Evolutionary conservation across 2,888 invertebrate genomes (phyloP).

Genomic region (Philaethria dido): DNA sequence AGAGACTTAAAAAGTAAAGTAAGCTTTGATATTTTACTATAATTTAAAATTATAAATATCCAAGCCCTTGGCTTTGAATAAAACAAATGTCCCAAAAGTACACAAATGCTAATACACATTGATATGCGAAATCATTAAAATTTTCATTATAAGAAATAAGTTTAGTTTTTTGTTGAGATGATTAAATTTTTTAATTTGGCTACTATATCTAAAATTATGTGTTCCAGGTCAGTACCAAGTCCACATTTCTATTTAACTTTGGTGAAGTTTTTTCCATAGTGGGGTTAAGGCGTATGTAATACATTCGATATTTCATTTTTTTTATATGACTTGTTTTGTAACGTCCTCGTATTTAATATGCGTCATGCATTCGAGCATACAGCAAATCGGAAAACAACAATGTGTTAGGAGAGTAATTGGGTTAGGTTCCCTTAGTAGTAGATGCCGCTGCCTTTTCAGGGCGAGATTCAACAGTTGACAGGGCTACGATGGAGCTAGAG

Average conservation of each 20-base stretch:
- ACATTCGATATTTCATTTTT: constrained; percentile 7
- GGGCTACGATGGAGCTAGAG: constrained; percentile 78
- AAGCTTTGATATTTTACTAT: neutral
- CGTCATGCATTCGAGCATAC: constrained; percentile 18
- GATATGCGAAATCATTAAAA: neutral
- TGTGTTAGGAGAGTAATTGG: constrained; percentile 1
- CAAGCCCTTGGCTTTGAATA: neutral
- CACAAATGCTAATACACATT: neutral
- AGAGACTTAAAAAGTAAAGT: neutral
- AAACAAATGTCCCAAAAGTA: neutral
- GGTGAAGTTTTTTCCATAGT: constrained; percentile 44
- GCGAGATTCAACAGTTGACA: constrained; percentile 84
- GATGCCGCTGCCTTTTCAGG: constrained; percentile 75
- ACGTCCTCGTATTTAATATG: neutral
- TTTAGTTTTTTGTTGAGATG: constrained; percentile 5
- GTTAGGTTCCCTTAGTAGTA: constrained; percentile 64
- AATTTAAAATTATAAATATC: neutral
- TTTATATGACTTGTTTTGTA: constrained; percentile 7
- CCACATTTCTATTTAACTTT: constrained; percentile 53
- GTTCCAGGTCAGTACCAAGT: constrained; percentile 76
- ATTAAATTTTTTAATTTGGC: constrained; percentile 37
- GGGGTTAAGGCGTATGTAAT: constrained; percentile 16
- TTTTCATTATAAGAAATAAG: neutral
- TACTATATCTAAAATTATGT: constrained; percentile 66
- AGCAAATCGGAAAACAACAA: constrained; percentile 7